A percentile compares a stretch with the other conserved stretches of the same genome.
phyloP scores from a whole-genome alignment of 2,888 invertebrate species.

The Arrhopalites spinosus region DNA sequence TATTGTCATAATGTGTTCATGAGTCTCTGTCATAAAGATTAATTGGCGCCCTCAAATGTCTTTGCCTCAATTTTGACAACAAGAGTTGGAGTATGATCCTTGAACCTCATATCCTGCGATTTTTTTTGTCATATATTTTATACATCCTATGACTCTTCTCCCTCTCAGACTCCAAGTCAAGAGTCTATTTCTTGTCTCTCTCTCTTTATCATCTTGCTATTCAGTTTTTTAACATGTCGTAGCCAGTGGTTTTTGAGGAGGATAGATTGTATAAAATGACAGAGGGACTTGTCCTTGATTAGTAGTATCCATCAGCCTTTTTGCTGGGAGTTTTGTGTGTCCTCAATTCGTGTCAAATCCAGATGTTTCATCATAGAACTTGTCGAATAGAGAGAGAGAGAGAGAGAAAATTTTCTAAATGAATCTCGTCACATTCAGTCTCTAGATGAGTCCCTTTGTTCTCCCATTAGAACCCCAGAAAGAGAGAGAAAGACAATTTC shows the following conservation, averaged over 20 bases:
- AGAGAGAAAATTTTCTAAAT: neutral
- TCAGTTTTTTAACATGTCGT: neutral
- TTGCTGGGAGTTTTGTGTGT: neutral
- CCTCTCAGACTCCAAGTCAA: no score
- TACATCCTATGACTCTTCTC: no score
- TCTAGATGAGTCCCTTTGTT: slow-evolving; percentile 19
- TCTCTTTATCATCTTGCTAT: neutral
- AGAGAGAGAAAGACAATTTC: neutral
- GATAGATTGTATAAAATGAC: slow-evolving; percentile 8
- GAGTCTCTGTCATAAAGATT: slow-evolving; percentile 7
- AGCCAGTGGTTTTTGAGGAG: neutral
- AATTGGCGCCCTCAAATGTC: neutral
- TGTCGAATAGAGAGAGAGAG: neutral
- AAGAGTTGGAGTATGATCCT: neutral
- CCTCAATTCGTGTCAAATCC: slow-evolving; percentile 22
- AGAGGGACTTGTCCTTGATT: neutral
- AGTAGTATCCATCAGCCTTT: slow-evolving; percentile 12
- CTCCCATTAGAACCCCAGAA: slow-evolving; percentile 11
- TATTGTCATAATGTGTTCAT: slow-evolving; percentile 15
- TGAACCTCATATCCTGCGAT: neutral
- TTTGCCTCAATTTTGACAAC: no score
- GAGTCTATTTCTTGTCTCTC: neutral
- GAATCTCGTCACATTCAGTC: neutral
- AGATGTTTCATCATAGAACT: slow-evolving; percentile 15
- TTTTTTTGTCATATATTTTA: no score